phyloP scores from a whole-genome alignment of 2,888 invertebrate genomes.

The Bimastos eiseni region DNA sequence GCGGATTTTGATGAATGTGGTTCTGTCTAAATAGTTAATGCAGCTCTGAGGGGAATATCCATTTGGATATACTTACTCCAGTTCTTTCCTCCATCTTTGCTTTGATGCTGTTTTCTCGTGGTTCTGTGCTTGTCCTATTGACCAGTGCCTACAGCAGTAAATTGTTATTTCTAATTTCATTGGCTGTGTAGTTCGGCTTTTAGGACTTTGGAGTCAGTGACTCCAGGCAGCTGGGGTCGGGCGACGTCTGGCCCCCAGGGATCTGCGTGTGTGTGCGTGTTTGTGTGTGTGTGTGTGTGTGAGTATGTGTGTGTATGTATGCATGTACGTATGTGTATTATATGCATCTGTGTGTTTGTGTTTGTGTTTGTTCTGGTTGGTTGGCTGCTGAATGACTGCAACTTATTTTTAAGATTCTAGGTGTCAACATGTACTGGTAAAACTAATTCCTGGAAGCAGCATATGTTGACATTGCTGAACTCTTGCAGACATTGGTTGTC shows the following conservation, averaged over 20 bases:
- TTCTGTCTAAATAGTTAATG: neutral
- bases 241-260: neutral
- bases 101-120: neutral
- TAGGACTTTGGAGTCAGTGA: neutral
- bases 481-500: too few species aligned
- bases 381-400: neutral
- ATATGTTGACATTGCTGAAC: too few species aligned
- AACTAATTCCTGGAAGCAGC: too few species aligned
- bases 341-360: too few species aligned
- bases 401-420: neutral
- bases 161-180: neutral
- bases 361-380: neutral
- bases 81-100: neutral
- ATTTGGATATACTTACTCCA: neutral
- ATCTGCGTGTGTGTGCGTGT: neutral
- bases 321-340: too few species aligned
- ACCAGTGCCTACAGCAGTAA: neutral
- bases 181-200: neutral
- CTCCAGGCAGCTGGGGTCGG: neutral
- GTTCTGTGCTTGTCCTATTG: too few species aligned
- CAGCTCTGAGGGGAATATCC: neutral
- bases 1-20: neutral
- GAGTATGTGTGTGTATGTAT: too few species aligned
- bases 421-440: too few species aligned
- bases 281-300: too few species aligned